These are phyloP conservation scores for Anarsia innoxiella DNA, from an alignment of 2,888 invertebrate species.

Conservation along the genomic window DNA sequence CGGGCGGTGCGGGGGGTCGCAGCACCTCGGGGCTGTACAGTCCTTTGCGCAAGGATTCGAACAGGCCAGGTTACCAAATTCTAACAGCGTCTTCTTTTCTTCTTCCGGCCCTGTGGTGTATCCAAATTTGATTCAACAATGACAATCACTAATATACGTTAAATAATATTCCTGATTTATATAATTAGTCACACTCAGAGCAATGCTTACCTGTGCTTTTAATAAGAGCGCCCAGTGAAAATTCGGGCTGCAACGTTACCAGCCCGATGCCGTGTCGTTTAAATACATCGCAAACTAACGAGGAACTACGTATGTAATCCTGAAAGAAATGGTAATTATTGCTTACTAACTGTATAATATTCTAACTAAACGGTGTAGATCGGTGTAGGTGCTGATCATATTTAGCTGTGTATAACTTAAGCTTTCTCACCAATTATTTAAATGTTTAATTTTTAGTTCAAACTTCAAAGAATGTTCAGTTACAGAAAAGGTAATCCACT, in stretches of 20 bases:
- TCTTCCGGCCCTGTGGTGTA: constrained; percentile 46
- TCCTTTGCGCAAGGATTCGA: constrained; percentile 64
- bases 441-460: too few species aligned
- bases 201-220: constrained; percentile 36
- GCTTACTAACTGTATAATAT: too few species aligned
- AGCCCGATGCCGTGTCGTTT: constrained; percentile 86
- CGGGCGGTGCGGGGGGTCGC: constrained; percentile 42
- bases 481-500: too few species aligned
- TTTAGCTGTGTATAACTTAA: too few species aligned
- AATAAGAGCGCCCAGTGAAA: constrained; percentile 46
- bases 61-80: constrained; percentile 54
- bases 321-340: constrained; percentile 24
- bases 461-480: too few species aligned
- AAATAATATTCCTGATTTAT: too few species aligned
- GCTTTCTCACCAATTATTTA: too few species aligned
- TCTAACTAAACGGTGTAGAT: too few species aligned
- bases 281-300: constrained; percentile 82
- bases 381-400: too few species aligned
- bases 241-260: constrained; percentile 92
- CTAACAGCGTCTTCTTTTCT: constrained; percentile 53
- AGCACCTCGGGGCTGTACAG: constrained; percentile 60
- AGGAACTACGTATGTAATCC: constrained; percentile 61
- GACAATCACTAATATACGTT: too few species aligned
- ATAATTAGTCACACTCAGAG: too few species aligned
- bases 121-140: too few species aligned